A percentile compares a stretch with the other conserved stretches of the same genome.
These are phyloP conservation scores for Drosophila borealis DNA, from an alignment of 2,888 invertebrate genomes.

Conservation along the genomic window DNA sequence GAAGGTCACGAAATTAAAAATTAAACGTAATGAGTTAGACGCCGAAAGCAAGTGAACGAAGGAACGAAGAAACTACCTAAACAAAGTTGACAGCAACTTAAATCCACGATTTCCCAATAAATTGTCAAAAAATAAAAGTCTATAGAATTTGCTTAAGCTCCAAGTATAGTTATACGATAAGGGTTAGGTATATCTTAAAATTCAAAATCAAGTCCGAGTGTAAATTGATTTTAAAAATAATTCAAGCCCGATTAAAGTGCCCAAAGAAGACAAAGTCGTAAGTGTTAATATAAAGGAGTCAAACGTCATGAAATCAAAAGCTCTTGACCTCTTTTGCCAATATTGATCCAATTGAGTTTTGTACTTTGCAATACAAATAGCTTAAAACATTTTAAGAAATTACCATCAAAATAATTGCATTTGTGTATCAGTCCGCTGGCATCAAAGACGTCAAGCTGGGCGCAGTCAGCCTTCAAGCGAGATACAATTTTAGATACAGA, in stretches of 20 bases:
- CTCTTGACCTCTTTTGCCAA: slow-evolving; percentile 1
- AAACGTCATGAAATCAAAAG: background rate
- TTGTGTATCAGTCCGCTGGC: slow-evolving; percentile 62
- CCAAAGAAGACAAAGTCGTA: background rate
- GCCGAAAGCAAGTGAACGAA: no score
- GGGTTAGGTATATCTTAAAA: no score
- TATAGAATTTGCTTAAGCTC: no score
- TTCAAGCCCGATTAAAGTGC: background rate
- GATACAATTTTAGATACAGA: slow-evolving; percentile 56
- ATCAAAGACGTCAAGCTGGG: slow-evolving; percentile 65
- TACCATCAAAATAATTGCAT: slow-evolving; percentile 68
- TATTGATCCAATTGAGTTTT: slow-evolving; percentile 7
- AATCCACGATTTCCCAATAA: no score
- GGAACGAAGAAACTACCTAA: no score
- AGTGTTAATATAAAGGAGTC: no score
- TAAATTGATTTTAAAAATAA: background rate
- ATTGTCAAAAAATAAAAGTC: no score
- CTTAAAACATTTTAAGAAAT: slow-evolving; percentile 39
- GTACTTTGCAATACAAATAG: slow-evolving; percentile 29
- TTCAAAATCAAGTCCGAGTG: no score
- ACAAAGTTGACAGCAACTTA: no score
- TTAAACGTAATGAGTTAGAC: no score
- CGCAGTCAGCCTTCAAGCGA: slow-evolving; percentile 59
- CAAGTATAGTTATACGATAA: no score
- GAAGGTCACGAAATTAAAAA: no score